phyloP scores from a whole-genome alignment of 2,113 vertebrate species.

The Nothocercus julius region DNA sequence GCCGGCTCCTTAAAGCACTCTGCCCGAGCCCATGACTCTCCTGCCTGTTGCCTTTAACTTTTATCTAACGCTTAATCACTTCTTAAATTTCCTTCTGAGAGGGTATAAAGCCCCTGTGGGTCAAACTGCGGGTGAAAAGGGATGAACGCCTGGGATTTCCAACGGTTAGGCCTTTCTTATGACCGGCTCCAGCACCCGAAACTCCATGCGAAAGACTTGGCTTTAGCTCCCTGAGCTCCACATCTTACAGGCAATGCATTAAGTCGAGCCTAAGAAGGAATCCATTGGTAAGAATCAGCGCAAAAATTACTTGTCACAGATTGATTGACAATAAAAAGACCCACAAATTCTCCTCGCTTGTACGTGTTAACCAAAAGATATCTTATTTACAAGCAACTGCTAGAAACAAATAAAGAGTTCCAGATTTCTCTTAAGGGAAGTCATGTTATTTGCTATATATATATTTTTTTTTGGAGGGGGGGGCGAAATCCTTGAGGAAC shows the following conservation, averaged over 20 bases:
- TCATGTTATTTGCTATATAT: too few species aligned
- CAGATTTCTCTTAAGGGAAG: too few species aligned
- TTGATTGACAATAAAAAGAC: constrained; percentile 24
- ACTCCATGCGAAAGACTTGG: not conserved
- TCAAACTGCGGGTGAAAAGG: not conserved
- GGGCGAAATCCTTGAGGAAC: too few species aligned
- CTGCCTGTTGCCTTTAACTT: not conserved
- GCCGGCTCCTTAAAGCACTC: fast-evolving
- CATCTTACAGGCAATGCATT: not conserved
- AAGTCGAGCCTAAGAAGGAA: not conserved
- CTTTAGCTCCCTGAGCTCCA: constrained; percentile 24
- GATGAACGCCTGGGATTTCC: not conserved
- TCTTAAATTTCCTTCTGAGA: not conserved
- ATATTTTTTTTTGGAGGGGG: too few species aligned
- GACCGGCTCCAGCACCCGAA: not conserved
- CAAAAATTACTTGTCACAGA: not conserved
- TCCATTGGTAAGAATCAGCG: not conserved
- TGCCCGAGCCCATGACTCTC: not conserved
- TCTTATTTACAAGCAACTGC: constrained; percentile 9
- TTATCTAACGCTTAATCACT: not conserved
- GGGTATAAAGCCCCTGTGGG: not conserved
- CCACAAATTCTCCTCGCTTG: not conserved
- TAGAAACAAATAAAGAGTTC: not conserved
- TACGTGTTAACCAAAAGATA: not conserved
- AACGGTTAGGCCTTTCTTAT: not conserved